A percentile compares a stretch with the other conserved stretches of the same genome.
These are phyloP conservation scores for Homarus gammarus DNA, from an alignment of 2,888 invertebrate genomes.

Conservation along the genomic window DNA sequence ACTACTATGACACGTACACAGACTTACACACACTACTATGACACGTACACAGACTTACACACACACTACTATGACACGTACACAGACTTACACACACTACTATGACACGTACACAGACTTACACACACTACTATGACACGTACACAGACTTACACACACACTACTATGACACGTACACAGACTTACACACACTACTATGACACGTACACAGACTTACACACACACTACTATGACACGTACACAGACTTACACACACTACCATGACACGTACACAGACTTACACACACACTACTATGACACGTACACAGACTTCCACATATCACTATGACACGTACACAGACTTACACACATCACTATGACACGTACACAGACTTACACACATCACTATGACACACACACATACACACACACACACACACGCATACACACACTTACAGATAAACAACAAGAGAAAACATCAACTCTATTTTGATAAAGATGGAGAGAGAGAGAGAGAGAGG, in stretches of 20 bases:
- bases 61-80: neutral
- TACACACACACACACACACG: neutral
- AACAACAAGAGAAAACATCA: too few relatives aligned
- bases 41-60: too few relatives aligned
- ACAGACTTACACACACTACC: neutral
- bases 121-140: neutral
- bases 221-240: too few relatives aligned
- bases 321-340: neutral
- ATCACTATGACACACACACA: neutral
- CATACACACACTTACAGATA: too few relatives aligned
- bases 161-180: neutral
- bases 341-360: neutral
- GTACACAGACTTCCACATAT: too few relatives aligned
- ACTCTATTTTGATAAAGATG: neutral
- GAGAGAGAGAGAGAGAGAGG: neutral
- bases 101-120: too few relatives aligned
- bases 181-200: neutral
- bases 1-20: too few relatives aligned
- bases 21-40: too few relatives aligned
- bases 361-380: neutral
- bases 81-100: neutral
- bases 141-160: neutral
- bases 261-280: neutral
- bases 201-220: too few relatives aligned
- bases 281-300: neutral